A percentile compares a stretch with the other conserved stretches of the same genome.
These are phyloP conservation scores for Mirounga angustirostris DNA, from an alignment of 2,113 vertebrate genomes.

Conservation along the genomic window DNA sequence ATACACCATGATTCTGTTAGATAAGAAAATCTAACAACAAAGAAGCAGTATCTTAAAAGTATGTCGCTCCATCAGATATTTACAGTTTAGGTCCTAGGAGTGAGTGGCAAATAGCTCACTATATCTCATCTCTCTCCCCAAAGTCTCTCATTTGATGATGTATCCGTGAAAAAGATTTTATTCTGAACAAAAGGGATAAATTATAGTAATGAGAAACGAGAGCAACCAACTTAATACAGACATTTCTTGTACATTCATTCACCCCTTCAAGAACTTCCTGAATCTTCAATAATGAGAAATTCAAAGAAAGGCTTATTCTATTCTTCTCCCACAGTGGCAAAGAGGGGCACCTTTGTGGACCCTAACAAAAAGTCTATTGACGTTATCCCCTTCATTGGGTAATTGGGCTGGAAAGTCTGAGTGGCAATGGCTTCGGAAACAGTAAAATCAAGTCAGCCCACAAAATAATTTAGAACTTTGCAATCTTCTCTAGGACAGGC, in stretches of 20 bases:
- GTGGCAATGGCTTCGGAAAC: constrained; percentile 65
- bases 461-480: constrained; percentile 53
- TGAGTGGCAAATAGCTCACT: background rate
- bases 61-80: background rate
- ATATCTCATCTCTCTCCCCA: background rate
- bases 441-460: constrained; percentile 65
- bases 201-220: constrained; percentile 66
- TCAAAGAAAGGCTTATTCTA: constrained; percentile 80
- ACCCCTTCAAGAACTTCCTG: constrained; percentile 70
- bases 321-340: constrained; percentile 59
- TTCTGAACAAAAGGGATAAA: constrained; percentile 54
- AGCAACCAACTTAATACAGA: constrained; percentile 69
- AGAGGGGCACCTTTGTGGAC: constrained; percentile 77
- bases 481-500: constrained; percentile 14
- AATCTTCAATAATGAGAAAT: constrained; percentile 72
- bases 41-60: background rate
- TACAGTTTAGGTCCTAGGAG: background rate
- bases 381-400: constrained; percentile 57
- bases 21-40: constrained; percentile 23
- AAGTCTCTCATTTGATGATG: constrained; percentile 32
- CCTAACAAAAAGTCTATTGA: constrained; percentile 82
- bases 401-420: constrained; percentile 77
- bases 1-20: background rate
- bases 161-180: constrained; percentile 3
- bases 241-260: constrained; percentile 63